Percentiles rank a stretch among this genome's conserved stretches.
Evolutionary conservation across 2,797 vertebrate genomes (phyloP).

Genomic region (Ctenosaura bakeri): DNA sequence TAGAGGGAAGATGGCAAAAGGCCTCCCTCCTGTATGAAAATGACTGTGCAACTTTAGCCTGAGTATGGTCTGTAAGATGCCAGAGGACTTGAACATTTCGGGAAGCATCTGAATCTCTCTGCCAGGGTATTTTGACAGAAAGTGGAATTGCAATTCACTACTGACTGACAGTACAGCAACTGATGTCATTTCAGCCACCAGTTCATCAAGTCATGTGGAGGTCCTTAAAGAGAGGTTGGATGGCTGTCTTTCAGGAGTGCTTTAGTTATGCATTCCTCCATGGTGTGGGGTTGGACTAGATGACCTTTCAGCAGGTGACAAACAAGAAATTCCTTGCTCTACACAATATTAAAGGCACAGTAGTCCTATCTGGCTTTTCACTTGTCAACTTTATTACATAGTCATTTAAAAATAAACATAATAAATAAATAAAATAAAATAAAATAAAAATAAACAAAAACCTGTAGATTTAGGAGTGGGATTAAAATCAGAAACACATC

Average conservation of each 20-base stretch:
- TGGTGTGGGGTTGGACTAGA: too few relatives aligned
- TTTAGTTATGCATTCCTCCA: too few relatives aligned
- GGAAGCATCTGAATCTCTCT: background rate
- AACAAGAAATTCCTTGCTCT: too few relatives aligned
- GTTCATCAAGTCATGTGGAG: too few relatives aligned
- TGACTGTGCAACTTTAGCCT: background rate
- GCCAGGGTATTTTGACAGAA: background rate
- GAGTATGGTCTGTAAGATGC: background rate
- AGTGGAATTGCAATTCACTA: background rate
- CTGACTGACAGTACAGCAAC: background rate
- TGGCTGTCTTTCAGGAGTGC: too few relatives aligned
- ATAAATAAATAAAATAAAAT: too few relatives aligned
- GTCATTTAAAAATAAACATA: background rate
- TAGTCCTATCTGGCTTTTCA: background rate
- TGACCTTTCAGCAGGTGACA: too few relatives aligned
- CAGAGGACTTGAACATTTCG: background rate
- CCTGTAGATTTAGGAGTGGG: too few relatives aligned
- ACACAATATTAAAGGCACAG: too few relatives aligned
- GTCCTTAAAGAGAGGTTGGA: too few relatives aligned
- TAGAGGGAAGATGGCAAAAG: background rate
- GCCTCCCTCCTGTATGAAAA: background rate
- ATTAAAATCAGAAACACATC: background rate
- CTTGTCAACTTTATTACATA: too few relatives aligned
- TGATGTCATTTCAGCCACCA: background rate
- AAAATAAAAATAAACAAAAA: background rate